Evolutionary conservation across 2,113 vertebrate genomes (phyloP).

Genomic region (Laterallus jamaicensis): DNA sequence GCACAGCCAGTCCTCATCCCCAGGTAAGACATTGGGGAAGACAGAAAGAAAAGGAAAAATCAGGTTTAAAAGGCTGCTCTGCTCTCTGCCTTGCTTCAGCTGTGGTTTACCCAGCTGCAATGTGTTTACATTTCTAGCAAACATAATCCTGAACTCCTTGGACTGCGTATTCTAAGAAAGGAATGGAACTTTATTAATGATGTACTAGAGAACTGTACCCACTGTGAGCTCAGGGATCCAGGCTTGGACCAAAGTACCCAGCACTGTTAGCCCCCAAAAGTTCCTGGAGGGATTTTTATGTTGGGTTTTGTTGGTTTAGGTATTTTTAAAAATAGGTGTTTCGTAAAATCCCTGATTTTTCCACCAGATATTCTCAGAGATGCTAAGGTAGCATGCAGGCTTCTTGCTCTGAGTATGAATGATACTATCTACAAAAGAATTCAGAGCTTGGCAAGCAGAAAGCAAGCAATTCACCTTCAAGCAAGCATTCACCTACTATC

Average conservation of each 20-base stretch:
- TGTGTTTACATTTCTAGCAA: background rate
- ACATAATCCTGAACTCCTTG: background rate
- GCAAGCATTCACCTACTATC: background rate
- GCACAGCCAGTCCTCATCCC: background rate
- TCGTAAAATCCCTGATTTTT: background rate
- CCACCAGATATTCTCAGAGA: background rate
- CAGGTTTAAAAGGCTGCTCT: background rate
- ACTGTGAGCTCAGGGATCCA: background rate
- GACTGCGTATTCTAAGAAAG: background rate
- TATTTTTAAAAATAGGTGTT: background rate
- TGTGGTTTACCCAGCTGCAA: background rate
- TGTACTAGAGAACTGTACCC: background rate
- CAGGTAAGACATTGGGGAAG: background rate
- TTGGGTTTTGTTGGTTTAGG: background rate
- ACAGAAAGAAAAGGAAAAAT: background rate
- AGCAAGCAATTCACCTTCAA: background rate
- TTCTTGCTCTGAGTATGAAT: background rate
- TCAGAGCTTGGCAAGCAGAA: background rate
- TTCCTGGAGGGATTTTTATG: background rate
- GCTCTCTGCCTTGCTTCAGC: background rate
- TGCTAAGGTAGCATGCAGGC: background rate
- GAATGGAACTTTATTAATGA: background rate
- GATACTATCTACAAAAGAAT: background rate
- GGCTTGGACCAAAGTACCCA: background rate
- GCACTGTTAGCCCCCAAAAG: background rate